Evolutionary conservation across 2,888 invertebrate genomes (phyloP).

Genomic region (Tinea trinotella): DNA sequence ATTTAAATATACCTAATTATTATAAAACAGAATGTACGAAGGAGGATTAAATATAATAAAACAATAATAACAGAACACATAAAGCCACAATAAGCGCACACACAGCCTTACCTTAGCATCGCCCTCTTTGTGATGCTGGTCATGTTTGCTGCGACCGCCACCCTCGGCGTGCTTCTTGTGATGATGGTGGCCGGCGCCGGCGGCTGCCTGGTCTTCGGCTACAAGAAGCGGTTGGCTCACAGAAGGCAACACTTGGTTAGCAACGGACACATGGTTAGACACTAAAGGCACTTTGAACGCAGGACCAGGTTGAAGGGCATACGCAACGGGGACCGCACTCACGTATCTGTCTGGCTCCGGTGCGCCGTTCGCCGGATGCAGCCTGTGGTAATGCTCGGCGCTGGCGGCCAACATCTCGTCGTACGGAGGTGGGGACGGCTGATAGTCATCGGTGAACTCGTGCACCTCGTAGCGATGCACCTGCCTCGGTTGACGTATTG

Average conservation of each 20-base stretch:
- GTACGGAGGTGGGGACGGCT: constrained; percentile 40
- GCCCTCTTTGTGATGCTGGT: constrained; percentile 62
- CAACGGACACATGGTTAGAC: constrained; percentile 23
- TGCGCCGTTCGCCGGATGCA: constrained; percentile 38
- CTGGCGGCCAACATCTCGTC: constrained; percentile 62
- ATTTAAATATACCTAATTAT: too few species aligned
- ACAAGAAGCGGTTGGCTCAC: background rate
- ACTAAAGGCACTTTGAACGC: constrained; percentile 25
- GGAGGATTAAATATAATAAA: too few species aligned
- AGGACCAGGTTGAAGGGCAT: constrained; percentile 17
- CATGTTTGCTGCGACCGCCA: constrained; percentile 69
- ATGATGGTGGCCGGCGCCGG: constrained; percentile 31
- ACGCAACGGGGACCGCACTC: constrained; percentile 25
- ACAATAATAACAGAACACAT: too few species aligned
- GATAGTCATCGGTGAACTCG: constrained; percentile 44
- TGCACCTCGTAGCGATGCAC: constrained; percentile 60
- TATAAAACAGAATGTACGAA: too few species aligned
- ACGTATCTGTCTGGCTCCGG: constrained; percentile 32
- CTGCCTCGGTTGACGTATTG: constrained; percentile 34
- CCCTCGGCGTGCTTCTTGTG: constrained; percentile 50
- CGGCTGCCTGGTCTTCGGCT: constrained; percentile 31
- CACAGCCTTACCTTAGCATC: constrained; percentile 66
- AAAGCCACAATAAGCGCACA: constrained; percentile 20
- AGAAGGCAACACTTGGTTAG: constrained; percentile 25
- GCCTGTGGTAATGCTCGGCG: constrained; percentile 56